Conservation (phyloP, 2,888 invertebrate species). For the Plebejus argus region DNA sequence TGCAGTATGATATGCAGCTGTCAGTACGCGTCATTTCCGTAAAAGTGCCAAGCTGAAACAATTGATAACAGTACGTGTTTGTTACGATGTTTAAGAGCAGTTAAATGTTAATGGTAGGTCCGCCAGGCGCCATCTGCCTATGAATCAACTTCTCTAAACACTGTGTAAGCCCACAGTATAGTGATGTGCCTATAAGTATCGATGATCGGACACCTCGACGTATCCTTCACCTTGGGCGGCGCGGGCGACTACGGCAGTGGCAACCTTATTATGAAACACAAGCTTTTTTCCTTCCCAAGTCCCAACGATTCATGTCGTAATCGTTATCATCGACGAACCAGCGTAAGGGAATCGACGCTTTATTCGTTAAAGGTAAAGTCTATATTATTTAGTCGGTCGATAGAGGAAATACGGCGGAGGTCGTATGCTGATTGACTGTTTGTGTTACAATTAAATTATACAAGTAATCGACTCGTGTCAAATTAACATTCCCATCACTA, state of each 20-base stretch:
- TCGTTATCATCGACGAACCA: constrained; percentile 25
- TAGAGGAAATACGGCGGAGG: constrained; percentile 46
- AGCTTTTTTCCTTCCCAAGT: constrained; percentile 32
- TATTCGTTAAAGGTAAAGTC: constrained; percentile 35
- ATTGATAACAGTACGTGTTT: neutral
- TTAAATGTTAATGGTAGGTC: neutral
- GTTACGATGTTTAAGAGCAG: neutral
- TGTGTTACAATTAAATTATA: constrained; percentile 30
- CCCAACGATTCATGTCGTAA: constrained; percentile 33
- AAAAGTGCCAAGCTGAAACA: neutral
- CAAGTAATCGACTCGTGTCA: constrained; percentile 19
- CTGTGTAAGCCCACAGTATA: neutral
- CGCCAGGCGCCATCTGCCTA: too few species aligned
- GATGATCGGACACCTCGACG: neutral
- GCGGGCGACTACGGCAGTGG: constrained; percentile 18
- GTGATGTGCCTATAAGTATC: neutral
- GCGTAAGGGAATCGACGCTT: neutral
- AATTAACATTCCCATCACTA: neutral
- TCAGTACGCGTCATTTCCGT: neutral
- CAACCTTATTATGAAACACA: constrained; percentile 23
- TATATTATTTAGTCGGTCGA: constrained; percentile 32
- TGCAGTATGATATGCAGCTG: neutral
- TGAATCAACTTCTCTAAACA: neutral
- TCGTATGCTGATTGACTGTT: constrained; percentile 42
- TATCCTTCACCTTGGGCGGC: constrained; percentile 29